These are phyloP conservation scores for Elegia similella DNA, from an alignment of 2,888 invertebrate genomes.

Conservation along the genomic window DNA sequence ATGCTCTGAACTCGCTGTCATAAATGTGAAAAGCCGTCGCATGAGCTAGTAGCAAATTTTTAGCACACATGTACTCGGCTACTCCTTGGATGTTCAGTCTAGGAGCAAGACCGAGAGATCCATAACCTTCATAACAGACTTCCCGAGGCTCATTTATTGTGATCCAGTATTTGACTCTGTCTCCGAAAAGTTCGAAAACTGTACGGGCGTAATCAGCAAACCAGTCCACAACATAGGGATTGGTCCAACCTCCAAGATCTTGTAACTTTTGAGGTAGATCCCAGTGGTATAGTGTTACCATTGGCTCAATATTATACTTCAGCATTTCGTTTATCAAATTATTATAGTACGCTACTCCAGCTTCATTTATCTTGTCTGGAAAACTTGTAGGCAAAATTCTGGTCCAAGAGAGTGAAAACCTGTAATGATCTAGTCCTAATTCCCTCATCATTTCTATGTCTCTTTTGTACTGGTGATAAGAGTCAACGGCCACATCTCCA, in stretches of 20 bases:
- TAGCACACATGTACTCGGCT: slow-evolving; percentile 62
- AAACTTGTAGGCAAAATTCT: slow-evolving; percentile 80
- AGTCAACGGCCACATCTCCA: slow-evolving; percentile 79
- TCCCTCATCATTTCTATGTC: slow-evolving; percentile 56
- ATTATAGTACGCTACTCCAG: slow-evolving; percentile 37
- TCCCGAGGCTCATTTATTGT: slow-evolving; percentile 70
- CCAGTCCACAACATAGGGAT: slow-evolving; percentile 46
- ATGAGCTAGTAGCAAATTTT: slow-evolving; percentile 33
- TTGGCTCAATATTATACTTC: slow-evolving; percentile 77
- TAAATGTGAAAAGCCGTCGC: slow-evolving; percentile 34
- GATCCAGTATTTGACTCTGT: slow-evolving; percentile 59
- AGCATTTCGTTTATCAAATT: slow-evolving; percentile 49
- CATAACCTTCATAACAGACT: slow-evolving; percentile 39
- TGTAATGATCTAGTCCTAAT: slow-evolving; percentile 62
- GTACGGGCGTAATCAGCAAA: slow-evolving; percentile 52
- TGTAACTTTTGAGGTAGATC: slow-evolving; percentile 66
- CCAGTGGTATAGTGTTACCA: slow-evolving; percentile 70
- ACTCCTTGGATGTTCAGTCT: slow-evolving; percentile 39
- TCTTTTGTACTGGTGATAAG: slow-evolving; percentile 78
- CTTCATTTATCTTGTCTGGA: slow-evolving; percentile 67
- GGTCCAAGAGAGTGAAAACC: slow-evolving; percentile 81
- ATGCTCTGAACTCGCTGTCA: slow-evolving; percentile 29
- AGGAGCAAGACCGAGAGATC: not conserved
- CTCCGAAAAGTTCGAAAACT: slow-evolving; percentile 48
- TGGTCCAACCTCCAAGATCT: slow-evolving; percentile 63